These are phyloP conservation scores for Diplogasteroides magnus DNA, from an alignment of 1,140 invertebrate genomes.

Conservation along the genomic window DNA sequence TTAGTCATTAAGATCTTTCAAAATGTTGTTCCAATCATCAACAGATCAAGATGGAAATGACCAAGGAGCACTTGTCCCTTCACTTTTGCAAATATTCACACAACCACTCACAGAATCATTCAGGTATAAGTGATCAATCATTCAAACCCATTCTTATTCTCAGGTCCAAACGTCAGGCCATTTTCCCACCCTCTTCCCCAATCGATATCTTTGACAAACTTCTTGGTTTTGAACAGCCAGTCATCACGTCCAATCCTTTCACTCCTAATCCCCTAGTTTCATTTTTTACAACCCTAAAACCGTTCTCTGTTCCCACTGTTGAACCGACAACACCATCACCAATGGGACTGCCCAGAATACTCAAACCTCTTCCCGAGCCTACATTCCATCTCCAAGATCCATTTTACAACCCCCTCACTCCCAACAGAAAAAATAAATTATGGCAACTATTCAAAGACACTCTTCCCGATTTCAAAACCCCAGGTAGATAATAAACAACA, in stretches of 20 bases:
- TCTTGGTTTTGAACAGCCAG: slow-evolving; percentile 1
- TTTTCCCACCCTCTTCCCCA: neutral
- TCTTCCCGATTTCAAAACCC: too few species aligned
- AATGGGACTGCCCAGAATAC: neutral
- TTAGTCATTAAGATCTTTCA: too few species aligned
- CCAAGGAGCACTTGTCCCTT: too few species aligned
- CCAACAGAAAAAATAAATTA: slow-evolving; percentile 19
- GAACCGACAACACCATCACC: neutral
- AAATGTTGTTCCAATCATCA: too few species aligned
- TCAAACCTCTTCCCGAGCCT: slow-evolving; percentile 11
- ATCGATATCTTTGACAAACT: slow-evolving; percentile 8
- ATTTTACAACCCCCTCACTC: slow-evolving; percentile 24
- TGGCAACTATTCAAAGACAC: slow-evolving; percentile 14
- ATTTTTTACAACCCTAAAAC: slow-evolving; percentile 19
- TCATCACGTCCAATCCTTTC: slow-evolving; percentile 9
- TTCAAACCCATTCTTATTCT: too few species aligned
- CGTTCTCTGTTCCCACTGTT: slow-evolving; percentile 1
- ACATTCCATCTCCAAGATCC: slow-evolving; percentile 24
- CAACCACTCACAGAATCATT: too few species aligned
- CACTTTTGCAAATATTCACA: too few species aligned
- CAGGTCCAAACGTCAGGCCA: neutral
- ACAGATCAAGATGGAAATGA: too few species aligned
- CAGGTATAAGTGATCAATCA: too few species aligned
- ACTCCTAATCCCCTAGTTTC: slow-evolving; percentile 15
- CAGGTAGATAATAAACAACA: too few species aligned